Evolutionary conservation across 2,888 invertebrate genomes (phyloP).

Genomic region (Stenichneumon culpator): DNA sequence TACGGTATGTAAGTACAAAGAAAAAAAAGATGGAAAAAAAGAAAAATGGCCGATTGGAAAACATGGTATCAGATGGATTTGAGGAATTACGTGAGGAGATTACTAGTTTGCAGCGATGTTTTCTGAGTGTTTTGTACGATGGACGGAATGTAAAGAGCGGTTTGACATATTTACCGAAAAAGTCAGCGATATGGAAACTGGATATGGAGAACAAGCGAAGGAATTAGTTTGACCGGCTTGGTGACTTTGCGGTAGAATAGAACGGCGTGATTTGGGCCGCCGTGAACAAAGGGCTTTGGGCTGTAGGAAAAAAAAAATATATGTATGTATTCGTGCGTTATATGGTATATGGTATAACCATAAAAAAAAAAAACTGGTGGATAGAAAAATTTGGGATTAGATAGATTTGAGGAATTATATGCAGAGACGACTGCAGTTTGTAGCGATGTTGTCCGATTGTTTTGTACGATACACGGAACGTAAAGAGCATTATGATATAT

Average conservation of each 20-base stretch:
- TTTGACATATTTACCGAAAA: not conserved
- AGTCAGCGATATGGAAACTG: not conserved
- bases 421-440: no score
- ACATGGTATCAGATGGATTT: not conserved
- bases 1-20: not conserved
- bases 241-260: constrained; percentile 1
- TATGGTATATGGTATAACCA: no score
- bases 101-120: no score
- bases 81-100: not conserved
- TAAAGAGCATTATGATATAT: no score
- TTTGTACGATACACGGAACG: no score
- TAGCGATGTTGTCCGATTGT: no score
- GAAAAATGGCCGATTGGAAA: not conserved
- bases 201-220: not conserved
- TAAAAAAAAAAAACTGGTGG: no score
- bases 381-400: no score
- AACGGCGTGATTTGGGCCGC: constrained; percentile 29
- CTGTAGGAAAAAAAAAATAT: constrained; percentile 16
- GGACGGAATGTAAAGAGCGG: not conserved
- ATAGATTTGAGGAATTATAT: no score
- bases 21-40: not conserved
- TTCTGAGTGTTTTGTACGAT: not conserved
- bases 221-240: not conserved
- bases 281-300: constrained; percentile 57
- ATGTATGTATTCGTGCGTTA: no score